These are phyloP conservation scores for Vanessa atalanta DNA, from an alignment of 1,140 invertebrate species.

Conservation along the genomic window DNA sequence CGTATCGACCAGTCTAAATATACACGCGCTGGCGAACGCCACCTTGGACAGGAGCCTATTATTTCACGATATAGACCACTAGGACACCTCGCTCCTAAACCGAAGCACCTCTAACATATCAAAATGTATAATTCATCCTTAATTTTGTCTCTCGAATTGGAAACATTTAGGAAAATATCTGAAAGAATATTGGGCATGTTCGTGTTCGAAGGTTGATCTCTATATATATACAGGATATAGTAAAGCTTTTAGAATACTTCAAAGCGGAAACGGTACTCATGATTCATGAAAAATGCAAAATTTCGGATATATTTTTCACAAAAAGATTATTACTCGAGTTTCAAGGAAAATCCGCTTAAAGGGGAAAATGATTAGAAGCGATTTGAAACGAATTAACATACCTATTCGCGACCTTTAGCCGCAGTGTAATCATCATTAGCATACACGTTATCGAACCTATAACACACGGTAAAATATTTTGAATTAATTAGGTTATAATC, in stretches of 20 bases:
- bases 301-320: too few relatives aligned
- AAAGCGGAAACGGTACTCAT: too few relatives aligned
- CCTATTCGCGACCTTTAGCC: slow-evolving; percentile 12
- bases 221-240: too few relatives aligned
- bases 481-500: not conserved
- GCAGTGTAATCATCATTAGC: slow-evolving; percentile 17
- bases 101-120: too few relatives aligned
- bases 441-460: slow-evolving; percentile 14
- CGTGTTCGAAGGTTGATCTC: too few relatives aligned
- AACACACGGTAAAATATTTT: not conserved
- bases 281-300: too few relatives aligned
- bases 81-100: too few relatives aligned
- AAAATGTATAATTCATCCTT: too few relatives aligned
- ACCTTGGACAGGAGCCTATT: not conserved
- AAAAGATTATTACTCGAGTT: not conserved
- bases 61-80: not conserved
- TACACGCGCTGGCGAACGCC: slow-evolving; percentile 1
- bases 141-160: too few relatives aligned
- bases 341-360: slow-evolving; percentile 17
- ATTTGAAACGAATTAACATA: slow-evolving; percentile 19
- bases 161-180: too few relatives aligned
- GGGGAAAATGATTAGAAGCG: slow-evolving; percentile 14
- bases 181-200: too few relatives aligned
- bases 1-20: slow-evolving; percentile 26
- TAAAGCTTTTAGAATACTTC: too few relatives aligned